phyloP scores from a whole-genome alignment of 2,888 invertebrate genomes.

The Parnassius orleans region DNA sequence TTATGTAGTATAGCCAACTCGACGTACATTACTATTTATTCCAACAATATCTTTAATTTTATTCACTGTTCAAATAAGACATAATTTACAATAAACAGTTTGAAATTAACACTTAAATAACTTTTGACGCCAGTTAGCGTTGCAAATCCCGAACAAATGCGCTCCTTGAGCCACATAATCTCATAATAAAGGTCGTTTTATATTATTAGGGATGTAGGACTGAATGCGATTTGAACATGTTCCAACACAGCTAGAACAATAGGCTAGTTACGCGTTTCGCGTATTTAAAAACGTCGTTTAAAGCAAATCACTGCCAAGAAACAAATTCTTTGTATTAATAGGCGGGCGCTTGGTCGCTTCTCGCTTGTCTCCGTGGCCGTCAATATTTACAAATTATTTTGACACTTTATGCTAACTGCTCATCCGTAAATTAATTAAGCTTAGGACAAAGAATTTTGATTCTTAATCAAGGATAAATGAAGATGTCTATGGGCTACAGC shows the following conservation, averaged over 20 bases:
- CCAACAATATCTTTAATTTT: too few relatives aligned
- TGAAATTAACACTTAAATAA: not conserved
- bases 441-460: too few relatives aligned
- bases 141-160: slow-evolving; percentile 6
- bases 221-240: slow-evolving; percentile 37
- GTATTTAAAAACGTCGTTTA: slow-evolving; percentile 40
- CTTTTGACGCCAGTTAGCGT: slow-evolving; percentile 7
- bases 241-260: slow-evolving; percentile 42
- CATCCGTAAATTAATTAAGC: too few relatives aligned
- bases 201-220: slow-evolving; percentile 5
- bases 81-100: not conserved
- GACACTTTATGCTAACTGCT: too few relatives aligned
- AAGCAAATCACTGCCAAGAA: slow-evolving; percentile 43
- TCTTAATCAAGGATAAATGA: too few relatives aligned
- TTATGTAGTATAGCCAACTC: too few relatives aligned
- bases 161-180: slow-evolving; percentile 16
- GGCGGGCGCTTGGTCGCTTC: slow-evolving; percentile 13
- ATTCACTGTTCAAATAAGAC: not conserved
- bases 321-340: slow-evolving; percentile 28
- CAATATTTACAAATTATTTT: too few relatives aligned
- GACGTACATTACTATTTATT: too few relatives aligned
- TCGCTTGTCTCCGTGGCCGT: not conserved
- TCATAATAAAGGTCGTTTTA: slow-evolving; percentile 13
- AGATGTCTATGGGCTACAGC: too few relatives aligned
- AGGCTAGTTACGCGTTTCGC: slow-evolving; percentile 34